Evolutionary conservation across 2,113 vertebrate genomes (phyloP), one percentile per base, ranked within the genome.

Genomic region (Apeltes quadracus): DNA sequence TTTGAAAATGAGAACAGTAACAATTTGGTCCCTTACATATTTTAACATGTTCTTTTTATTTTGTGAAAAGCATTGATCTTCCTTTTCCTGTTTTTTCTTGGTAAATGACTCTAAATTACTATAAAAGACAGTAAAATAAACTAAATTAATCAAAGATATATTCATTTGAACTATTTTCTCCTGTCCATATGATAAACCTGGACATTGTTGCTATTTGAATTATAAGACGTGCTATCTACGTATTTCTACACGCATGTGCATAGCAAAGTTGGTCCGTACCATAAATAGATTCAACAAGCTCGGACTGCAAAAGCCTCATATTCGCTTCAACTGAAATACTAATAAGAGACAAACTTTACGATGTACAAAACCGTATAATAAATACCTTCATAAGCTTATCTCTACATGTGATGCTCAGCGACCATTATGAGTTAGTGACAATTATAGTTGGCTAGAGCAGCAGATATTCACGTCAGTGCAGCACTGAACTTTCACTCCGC

Each of bases 1-100:
- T 20, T 61, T 34, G 29, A 61, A 16, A 53, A 68, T 58, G 46
- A 68, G 46, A 72, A 65, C 11, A 63, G 27, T 12, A 2, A 38
- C 0, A 2, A 41, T 48, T 61, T 2, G 16, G 9, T 15, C 14
- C 18, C 9, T 44, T 39, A 6, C 32, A 34, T 32, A 50, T 13
- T 1, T 36, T 11, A 22, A 34, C 13, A 51, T 51, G 22, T 25
- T 14, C 12, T 10, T 53, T 53, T 53, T 14, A 23, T 51, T 51
- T 51, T 51, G 50, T 23, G 22, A 51, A 51, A 51, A 25, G 50
- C 44, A n/a, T 59, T 2, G 14, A 0, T 13, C 14, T 38, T 73
- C 25, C 4, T 22, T 43, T 54, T 9, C 18, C 8, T 15, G 22
- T 14, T 46, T 15, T 56, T 57, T 43, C 39, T 20, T 27, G 39